Base-by-base conservation (phyloP, 2,888 invertebrate species). In the Ferdinandea cuprea region DNA sequence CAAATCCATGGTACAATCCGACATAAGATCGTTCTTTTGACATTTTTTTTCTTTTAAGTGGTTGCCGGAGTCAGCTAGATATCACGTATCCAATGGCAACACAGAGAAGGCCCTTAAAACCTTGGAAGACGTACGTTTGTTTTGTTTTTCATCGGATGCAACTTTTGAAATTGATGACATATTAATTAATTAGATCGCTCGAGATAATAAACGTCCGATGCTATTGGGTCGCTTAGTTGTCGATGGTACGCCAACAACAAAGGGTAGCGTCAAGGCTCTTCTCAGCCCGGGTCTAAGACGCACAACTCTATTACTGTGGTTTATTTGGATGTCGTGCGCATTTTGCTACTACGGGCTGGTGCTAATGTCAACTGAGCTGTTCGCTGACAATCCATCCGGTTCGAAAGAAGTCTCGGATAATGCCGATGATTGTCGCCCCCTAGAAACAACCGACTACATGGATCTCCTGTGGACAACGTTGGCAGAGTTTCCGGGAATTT, bases 341-440 rank as follows among this genome's bases (percentile, higher is more conserved):
- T 98, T 98, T 92, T 97, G 97, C 89, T 98, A 98, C 91, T 98
- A 98, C 89, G 98, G 98, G 0, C 93, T 98, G 37, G 98, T 98
- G 6, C 91, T 98, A 71, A 96, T 98, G 95, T 98, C 98, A 0
- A 98, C 98, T 0, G 98, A 98, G 89, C 91, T 98, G 65, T 96
- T 98, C 91, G 86, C 87, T 35, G 86, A 85, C 32, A 86, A 87
- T 74, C 86, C 85, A 15, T 78, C 85, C 0, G 85, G 84, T 25
- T 83, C 87, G 66, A 61, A 87, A 9, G 87, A 88, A 68, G 72
- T 85, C 0, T 48, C 85, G 4, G 80, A 85, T 19, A 79, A 78
- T 21, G 89, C 91, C 48, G 95, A 93, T 89, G 93, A 93, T 68
- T 96, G 95, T 87, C 92, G 93, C 59, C 93, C 94, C 71, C 91